Evolutionary conservation across 2,888 invertebrate species (phyloP), one percentile per base, ranked within the genome.

Genomic region (Sarcophaga subvicina): DNA sequence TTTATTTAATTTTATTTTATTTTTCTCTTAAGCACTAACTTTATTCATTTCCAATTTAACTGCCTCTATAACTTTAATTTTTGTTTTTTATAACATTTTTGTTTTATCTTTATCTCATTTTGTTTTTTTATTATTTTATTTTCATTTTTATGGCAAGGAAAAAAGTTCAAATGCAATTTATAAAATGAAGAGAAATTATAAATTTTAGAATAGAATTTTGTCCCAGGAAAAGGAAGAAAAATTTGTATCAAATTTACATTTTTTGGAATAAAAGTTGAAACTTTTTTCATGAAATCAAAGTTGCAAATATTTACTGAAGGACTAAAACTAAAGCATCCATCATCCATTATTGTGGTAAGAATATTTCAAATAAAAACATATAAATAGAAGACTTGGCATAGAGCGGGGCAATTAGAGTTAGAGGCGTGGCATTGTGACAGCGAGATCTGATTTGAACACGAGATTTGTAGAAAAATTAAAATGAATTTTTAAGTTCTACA

Each of bases 241-340:
- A 80, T 27, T 22, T 70, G 73, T 54, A 72, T 59, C 25, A 78
- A 27, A 59, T 62, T 70, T 80, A 22, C 17, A 78, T 37, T 80
- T 76, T 77, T 64, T 22, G 71, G 78, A 49, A 14, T 89, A 88
- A 89, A 90, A 90, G 90, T 89, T 89, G 25, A 89, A 78, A 71
- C 88, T 90, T 92, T 91, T 91, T 91, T 88, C 90, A 79, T 78
- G 82, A 88, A 86, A 69, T 17, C 37, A 37, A 37, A 10, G 8
- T 37, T 37, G 10, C 2, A 8, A 37, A 37, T 37, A 8, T 10
- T 37, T 37, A 37, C 37, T 37, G 8, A 37, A 37, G 10, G 37
- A 37, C 37, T 10, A 37, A 37, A 37, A 37, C 2, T 37, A 37
- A 37, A 37, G 37, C 2, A 37, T 37, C 10, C 8, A 10, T 37